These are phyloP conservation scores for Gracilinanus agilis DNA, from an alignment of 2,113 vertebrate species.

Conservation along the genomic window DNA sequence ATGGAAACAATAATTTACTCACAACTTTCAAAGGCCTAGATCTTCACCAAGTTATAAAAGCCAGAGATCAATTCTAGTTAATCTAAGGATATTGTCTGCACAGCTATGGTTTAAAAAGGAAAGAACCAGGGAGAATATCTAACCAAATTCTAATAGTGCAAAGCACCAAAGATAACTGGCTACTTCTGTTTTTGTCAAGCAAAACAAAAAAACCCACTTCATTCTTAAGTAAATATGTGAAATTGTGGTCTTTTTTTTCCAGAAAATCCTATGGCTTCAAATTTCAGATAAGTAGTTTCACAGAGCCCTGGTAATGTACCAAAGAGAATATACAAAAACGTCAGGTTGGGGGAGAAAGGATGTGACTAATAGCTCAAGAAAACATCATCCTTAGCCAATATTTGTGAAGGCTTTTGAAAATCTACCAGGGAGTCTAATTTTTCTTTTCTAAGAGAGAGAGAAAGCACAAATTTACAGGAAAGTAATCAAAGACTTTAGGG, in stretches of 20 bases:
- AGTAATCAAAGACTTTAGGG: neutral
- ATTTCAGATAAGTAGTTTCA: slow-evolving; percentile 23
- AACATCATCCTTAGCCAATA: slow-evolving; percentile 41
- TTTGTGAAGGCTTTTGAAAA: slow-evolving; percentile 42
- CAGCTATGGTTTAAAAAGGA: neutral
- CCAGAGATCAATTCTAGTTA: neutral
- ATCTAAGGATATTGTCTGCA: neutral
- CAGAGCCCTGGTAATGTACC: slow-evolving; percentile 49
- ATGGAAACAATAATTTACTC: neutral
- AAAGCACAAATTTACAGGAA: slow-evolving; percentile 28
- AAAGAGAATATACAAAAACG: slow-evolving; percentile 46
- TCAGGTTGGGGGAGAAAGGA: slow-evolving; percentile 46
- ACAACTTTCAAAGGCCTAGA: neutral
- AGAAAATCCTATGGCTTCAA: neutral
- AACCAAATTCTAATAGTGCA: neutral
- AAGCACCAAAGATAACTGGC: neutral
- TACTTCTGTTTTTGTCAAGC: neutral
- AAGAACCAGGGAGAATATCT: neutral
- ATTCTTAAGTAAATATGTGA: neutral
- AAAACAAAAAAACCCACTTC: neutral
- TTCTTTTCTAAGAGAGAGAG: neutral
- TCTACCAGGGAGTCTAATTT: slow-evolving; percentile 42
- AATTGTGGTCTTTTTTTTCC: neutral
- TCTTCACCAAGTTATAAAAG: neutral
- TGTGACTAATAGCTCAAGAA: slow-evolving; percentile 48